phyloP scores from a whole-genome alignment of 2,797 vertebrate species.

The Synaphobranchus kaupii region DNA sequence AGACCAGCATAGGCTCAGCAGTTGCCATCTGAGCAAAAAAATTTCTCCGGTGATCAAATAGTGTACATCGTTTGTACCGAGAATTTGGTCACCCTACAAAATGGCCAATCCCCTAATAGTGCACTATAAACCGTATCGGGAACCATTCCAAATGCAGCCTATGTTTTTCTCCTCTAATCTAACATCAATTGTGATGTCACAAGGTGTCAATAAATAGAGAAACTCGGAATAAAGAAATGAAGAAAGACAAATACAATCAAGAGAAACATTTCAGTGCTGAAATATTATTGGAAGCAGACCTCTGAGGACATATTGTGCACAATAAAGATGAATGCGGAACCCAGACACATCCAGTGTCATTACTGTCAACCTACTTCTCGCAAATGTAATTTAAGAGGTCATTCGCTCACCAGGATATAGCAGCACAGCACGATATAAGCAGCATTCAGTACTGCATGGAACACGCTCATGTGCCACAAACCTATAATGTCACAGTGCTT shows the following conservation, averaged over 20 bases:
- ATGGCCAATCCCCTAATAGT: too few species aligned
- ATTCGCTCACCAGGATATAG: background rate
- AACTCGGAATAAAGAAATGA: background rate
- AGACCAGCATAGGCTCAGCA: too few species aligned
- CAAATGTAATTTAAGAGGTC: background rate
- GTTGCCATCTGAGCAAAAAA: too few species aligned
- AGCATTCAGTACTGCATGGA: background rate
- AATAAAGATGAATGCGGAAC: background rate
- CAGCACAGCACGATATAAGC: background rate
- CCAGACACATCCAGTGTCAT: background rate
- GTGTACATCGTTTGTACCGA: too few species aligned
- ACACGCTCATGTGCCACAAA: background rate
- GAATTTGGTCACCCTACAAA: too few species aligned
- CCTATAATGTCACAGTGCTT: background rate
- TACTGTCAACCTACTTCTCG: background rate
- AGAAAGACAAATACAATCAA: background rate
- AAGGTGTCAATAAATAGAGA: background rate
- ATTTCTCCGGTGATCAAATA: too few species aligned
- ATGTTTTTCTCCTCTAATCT: background rate
- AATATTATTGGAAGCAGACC: background rate
- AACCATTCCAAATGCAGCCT: too few species aligned
- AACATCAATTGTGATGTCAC: background rate
- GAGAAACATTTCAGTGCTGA: background rate
- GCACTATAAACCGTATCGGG: too few species aligned
- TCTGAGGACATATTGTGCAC: background rate